Evolutionary conservation across 2,797 vertebrate genomes (phyloP), one percentile per base, ranked within the genome.

Genomic region (Orientallactaga sibirica): DNA sequence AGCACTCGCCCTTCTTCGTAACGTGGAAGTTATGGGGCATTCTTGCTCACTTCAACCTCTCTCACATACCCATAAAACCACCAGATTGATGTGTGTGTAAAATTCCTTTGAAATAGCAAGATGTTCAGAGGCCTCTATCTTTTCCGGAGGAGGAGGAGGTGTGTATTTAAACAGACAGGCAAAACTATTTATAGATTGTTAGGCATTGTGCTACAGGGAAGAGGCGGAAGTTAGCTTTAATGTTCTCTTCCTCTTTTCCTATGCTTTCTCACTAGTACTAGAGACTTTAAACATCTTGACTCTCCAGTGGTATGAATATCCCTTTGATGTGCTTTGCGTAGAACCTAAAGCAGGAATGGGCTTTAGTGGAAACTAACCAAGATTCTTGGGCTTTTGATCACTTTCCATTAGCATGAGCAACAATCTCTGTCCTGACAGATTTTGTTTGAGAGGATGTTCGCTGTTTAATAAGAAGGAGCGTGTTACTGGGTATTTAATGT

Each of bases 381-480:
- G 90, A 95, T 93, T 18, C 27, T 41, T 27, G 7, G 27, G 88
- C 89, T 97, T 98, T 97, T 95, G 94, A 96, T 98, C 94, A 92
- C 76, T 96, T 97, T 97, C 94, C 55, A 79, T 97, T 97, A 97
- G 87, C 67, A 76, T 68, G 89, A 97, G 92, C 77, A 86, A n/a
- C 92, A 85, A 95, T 95, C 93, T 95, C 37, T 94, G 79, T 74
- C 93, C 92, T 97, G 70, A 92, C 68, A 64, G 93, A 94, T 94
- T 93, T 84, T 94, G 62, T 96, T 95, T 95, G 96, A 95, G 97
- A 97, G 93, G 94, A 96, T 79, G 62, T 93, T 96, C 2, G 58
- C 93, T 97, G 85, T 97, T 97, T 88, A 88, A 95, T 91, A 94
- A 94, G 91, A 95, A 86, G 95, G 96, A 97, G 94, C 96, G 93